These are phyloP conservation scores for Diarsia mendica DNA, from an alignment of 2,888 invertebrate species.

Conservation along the genomic window DNA sequence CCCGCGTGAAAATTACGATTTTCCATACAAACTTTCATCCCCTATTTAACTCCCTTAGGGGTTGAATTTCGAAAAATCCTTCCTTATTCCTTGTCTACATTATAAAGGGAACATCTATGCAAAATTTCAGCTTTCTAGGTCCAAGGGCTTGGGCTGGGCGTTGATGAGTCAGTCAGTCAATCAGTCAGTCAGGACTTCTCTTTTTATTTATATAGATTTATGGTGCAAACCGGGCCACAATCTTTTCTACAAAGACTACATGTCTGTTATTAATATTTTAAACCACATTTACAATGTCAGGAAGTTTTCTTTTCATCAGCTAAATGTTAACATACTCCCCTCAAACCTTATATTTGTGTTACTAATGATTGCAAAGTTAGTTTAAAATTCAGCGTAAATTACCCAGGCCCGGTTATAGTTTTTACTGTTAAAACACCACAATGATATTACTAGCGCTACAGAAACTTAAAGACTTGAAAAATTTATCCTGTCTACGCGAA, in stretches of 20 bases:
- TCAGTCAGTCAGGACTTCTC: no score
- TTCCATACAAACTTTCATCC: no score
- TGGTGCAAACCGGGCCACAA: neutral
- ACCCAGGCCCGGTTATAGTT: neutral
- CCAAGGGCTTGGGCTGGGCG: no score
- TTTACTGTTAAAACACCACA: neutral
- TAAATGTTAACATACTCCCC: neutral
- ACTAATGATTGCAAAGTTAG: neutral
- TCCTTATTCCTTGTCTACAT: no score
- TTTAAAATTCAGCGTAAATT: neutral
- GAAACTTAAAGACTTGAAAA: neutral
- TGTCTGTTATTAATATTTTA: neutral
- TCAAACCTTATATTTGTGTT: neutral
- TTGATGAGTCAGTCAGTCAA: no score
- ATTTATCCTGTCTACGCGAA: neutral
- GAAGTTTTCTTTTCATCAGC: neutral
- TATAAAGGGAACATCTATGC: no score
- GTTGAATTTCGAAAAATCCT: no score
- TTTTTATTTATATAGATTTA: no score
- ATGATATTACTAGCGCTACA: neutral
- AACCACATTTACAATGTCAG: neutral
- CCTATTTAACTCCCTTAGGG: no score
- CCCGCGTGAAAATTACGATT: no score
- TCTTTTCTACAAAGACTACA: neutral
- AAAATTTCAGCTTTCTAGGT: no score